These are phyloP conservation scores for Petrophora chlorosata DNA, from an alignment of 2,888 invertebrate species.

Conservation along the genomic window DNA sequence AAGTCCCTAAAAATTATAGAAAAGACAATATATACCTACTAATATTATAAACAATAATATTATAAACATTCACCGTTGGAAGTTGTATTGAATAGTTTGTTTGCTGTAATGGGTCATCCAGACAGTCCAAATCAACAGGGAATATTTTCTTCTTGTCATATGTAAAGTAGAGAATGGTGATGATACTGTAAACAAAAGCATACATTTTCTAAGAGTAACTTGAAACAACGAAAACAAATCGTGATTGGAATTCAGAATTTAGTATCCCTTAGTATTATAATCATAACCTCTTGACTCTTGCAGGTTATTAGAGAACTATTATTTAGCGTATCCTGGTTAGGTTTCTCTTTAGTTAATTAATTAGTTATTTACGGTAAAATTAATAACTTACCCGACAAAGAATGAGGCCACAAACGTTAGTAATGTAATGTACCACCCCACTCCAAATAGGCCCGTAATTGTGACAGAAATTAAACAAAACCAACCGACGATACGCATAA, in stretches of 20 bases:
- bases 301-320: not conserved
- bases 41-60: too few species aligned
- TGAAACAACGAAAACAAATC: not conserved
- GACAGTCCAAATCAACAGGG: constrained; percentile 64
- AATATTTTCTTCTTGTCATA: constrained; percentile 73
- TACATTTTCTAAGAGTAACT: not conserved
- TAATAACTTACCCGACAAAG: constrained; percentile 66
- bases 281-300: too few species aligned
- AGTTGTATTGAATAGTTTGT: constrained; percentile 71
- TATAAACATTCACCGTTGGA: constrained; percentile 72
- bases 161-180: constrained; percentile 68
- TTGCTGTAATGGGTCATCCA: constrained; percentile 77
- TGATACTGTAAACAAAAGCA: constrained; percentile 47
- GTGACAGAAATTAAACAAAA: constrained; percentile 71
- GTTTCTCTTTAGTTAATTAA: too few species aligned
- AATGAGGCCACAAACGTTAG: constrained; percentile 70
- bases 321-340: not conserved
- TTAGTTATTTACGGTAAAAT: not conserved
- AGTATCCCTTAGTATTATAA: too few species aligned
- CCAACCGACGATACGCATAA: constrained; percentile 63
- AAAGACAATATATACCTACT: too few species aligned
- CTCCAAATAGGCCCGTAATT: constrained; percentile 68
- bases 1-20: too few species aligned
- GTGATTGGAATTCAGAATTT: too few species aligned
- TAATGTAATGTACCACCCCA: constrained; percentile 68